Conservation (phyloP, 2,113 vertebrate genomes). For the Raja brachyura region DNA sequence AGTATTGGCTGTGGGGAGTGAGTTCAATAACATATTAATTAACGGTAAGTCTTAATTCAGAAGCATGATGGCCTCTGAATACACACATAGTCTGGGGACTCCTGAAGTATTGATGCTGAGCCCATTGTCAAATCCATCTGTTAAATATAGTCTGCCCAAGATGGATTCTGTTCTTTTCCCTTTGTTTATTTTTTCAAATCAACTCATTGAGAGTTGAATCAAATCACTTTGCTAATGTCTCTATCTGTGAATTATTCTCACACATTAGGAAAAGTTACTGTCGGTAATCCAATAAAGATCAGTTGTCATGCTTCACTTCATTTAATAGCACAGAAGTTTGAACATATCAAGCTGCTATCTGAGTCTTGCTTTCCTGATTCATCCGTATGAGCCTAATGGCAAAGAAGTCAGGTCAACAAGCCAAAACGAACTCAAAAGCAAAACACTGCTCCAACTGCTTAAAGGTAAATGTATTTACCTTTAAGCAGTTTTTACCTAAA, state of each 20-base stretch:
- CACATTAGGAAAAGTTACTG: neutral
- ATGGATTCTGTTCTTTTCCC: neutral
- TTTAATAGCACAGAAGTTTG: neutral
- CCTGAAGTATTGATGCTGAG: neutral
- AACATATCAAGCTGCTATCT: neutral
- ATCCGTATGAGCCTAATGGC: neutral
- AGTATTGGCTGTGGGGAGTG: neutral
- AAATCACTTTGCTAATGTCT: neutral
- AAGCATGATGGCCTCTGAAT: neutral
- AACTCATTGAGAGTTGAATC: neutral
- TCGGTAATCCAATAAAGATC: neutral
- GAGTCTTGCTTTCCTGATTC: neutral
- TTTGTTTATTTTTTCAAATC: neutral
- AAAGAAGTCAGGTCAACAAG: neutral
- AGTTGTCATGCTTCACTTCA: neutral
- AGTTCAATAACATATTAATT: neutral
- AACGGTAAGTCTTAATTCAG: neutral
- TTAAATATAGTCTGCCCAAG: neutral
- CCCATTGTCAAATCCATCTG: neutral
- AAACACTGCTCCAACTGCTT: neutral
- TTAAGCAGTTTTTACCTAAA: too few relatives aligned
- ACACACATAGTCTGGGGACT: neutral
- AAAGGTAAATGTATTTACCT: too few relatives aligned
- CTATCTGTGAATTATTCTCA: conserved; percentile 22
- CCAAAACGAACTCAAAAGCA: neutral